These are phyloP conservation scores for Hippocampus barbouri DNA, from an alignment of 2,113 vertebrate species.

Conservation along the genomic window DNA sequence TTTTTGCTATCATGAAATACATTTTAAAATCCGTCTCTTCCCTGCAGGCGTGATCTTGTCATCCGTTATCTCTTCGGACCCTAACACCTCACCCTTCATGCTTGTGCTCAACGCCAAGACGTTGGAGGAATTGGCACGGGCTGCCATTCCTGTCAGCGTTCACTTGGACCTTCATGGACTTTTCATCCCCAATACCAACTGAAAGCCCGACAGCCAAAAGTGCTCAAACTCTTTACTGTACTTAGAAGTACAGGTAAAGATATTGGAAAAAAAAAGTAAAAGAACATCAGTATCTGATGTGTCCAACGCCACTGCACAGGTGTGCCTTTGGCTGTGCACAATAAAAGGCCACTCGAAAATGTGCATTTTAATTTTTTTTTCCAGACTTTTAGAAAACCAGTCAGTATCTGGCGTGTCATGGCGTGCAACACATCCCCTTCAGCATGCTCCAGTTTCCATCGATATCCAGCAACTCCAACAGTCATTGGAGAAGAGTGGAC, in stretches of 20 bases:
- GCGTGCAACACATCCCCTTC: too few relatives aligned
- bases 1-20: background rate
- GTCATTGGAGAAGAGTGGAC: too few relatives aligned
- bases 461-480: too few relatives aligned
- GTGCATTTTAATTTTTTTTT: too few relatives aligned
- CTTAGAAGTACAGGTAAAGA: background rate
- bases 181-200: slow-evolving; percentile 70
- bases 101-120: slow-evolving; percentile 84
- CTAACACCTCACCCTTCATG: slow-evolving; percentile 79
- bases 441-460: too few relatives aligned
- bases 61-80: slow-evolving; percentile 75
- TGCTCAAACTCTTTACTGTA: background rate
- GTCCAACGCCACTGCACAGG: too few relatives aligned
- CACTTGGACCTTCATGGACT: slow-evolving; percentile 90
- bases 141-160: slow-evolving; percentile 69
- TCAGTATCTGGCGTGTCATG: too few relatives aligned
- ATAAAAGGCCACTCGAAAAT: too few relatives aligned
- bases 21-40: background rate
- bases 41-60: slow-evolving; percentile 83
- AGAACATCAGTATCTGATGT: background rate
- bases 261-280: background rate
- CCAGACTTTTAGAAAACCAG: too few relatives aligned
- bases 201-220: background rate
- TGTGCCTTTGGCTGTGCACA: too few relatives aligned
- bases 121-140: slow-evolving; percentile 80